A percentile compares a stretch with the other conserved stretches of the same genome.
These are phyloP conservation scores for Anodontia alba DNA, from an alignment of 2,888 invertebrate genomes.

Conservation along the genomic window DNA sequence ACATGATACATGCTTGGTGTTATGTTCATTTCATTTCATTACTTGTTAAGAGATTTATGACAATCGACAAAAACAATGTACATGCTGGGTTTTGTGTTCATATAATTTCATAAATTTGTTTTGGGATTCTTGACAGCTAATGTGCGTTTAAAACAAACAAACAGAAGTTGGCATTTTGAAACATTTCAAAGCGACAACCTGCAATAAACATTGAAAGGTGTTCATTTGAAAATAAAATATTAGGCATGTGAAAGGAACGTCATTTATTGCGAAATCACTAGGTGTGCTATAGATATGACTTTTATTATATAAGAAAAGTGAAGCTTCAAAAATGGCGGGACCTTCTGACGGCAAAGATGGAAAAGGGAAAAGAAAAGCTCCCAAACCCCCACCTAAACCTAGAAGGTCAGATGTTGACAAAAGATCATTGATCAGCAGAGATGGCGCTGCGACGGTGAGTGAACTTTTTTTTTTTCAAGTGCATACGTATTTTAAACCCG, in stretches of 20 bases:
- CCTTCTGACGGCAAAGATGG: not conserved
- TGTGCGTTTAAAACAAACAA: not conserved
- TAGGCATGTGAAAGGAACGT: not conserved
- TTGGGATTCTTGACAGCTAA: not conserved
- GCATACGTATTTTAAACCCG: too few species aligned
- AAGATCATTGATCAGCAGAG: not conserved
- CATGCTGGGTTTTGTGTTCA: too few species aligned
- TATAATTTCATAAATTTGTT: not conserved
- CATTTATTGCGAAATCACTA: not conserved
- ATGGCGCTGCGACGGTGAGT: slow-evolving; percentile 9
- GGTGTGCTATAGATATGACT: not conserved
- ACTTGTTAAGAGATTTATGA: too few species aligned
- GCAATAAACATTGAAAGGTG: not conserved
- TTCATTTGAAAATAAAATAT: not conserved
- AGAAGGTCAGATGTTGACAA: slow-evolving; percentile 26
- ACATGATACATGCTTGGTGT: not conserved
- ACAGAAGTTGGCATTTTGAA: not conserved
- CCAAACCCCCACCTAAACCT: slow-evolving; percentile 61
- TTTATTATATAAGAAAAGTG: not conserved
- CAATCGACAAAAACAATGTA: too few species aligned
- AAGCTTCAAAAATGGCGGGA: not conserved
- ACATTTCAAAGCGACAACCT: not conserved
- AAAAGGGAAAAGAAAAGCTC: slow-evolving; percentile 40
- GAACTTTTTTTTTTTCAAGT: too few species aligned
- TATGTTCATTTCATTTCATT: not conserved